Conservation (phyloP, 1,140 invertebrate species). For the Metaphire vulgaris region DNA sequence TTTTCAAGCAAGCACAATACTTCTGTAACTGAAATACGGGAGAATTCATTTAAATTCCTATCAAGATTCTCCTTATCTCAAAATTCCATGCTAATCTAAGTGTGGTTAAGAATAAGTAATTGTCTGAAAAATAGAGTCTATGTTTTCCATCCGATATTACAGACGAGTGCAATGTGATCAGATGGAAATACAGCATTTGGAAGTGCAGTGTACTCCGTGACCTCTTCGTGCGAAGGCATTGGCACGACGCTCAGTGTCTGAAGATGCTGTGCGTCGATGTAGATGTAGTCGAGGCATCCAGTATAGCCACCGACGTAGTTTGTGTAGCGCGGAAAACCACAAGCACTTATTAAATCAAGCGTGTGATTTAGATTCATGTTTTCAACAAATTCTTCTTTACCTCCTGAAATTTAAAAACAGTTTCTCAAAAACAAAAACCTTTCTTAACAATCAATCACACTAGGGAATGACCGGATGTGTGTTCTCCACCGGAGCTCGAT, state of each 20-base stretch:
- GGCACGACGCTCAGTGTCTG: conserved; percentile 66
- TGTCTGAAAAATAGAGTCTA: not conserved
- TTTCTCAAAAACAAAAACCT: conserved; percentile 24
- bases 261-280: conserved; percentile 61
- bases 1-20: no score
- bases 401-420: conserved; percentile 32
- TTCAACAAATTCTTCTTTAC: conserved; percentile 34
- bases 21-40: no score
- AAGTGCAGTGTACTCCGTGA: conserved; percentile 64
- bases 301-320: conserved; percentile 76
- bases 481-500: no score
- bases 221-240: conserved; percentile 67
- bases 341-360: conserved; percentile 49
- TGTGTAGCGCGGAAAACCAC: conserved; percentile 62
- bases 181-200: conserved; percentile 82
- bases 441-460: conserved; percentile 16
- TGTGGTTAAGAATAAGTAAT: no score
- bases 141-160: conserved; percentile 63
- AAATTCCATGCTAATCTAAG: no score
- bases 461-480: no score
- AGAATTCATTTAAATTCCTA: no score
- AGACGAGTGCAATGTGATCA: conserved; percentile 81
- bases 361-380: conserved; percentile 37
- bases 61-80: no score
- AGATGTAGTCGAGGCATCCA: conserved; percentile 88